Conservation (phyloP, 2,888 invertebrate genomes). For the Uropetala carovei region DNA sequence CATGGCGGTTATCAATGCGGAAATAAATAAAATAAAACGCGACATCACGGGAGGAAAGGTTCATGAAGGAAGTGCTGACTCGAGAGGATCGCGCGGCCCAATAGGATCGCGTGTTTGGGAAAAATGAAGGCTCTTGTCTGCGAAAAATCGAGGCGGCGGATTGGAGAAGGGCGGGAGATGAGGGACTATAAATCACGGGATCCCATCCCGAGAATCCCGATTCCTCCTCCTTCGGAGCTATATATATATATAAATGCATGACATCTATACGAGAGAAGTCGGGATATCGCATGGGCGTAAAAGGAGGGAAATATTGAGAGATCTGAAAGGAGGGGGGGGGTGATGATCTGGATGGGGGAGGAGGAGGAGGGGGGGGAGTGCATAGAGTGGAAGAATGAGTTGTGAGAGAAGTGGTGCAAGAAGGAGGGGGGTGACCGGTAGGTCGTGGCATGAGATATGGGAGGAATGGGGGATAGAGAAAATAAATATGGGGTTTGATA, state of each 20-base stretch:
- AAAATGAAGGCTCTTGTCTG: not conserved
- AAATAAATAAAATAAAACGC: too few relatives aligned
- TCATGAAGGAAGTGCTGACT: not conserved
- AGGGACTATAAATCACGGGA: not conserved
- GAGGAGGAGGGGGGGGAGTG: not conserved
- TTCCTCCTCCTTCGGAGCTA: not conserved
- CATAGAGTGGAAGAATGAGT: not conserved
- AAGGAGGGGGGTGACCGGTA: not conserved
- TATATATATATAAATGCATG: conserved; percentile 35
- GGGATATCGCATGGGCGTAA: conserved; percentile 15
- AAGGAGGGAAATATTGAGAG: not conserved
- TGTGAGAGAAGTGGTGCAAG: not conserved
- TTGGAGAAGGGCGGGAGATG: conserved; percentile 13
- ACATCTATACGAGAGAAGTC: conserved; percentile 6
- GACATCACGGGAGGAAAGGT: too few relatives aligned
- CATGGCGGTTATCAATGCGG: too few relatives aligned
- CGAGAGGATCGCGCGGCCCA: not conserved
- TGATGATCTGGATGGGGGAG: not conserved
- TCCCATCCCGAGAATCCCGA: conserved; percentile 18
- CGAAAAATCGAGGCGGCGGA: not conserved
- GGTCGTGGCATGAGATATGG: too few relatives aligned
- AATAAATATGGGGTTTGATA: too few relatives aligned
- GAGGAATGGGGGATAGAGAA: too few relatives aligned
- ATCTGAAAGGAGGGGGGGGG: not conserved
- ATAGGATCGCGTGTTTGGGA: conserved; percentile 24